Conservation (phyloP, 2,797 vertebrate genomes). For the Artibeus lituratus region DNA sequence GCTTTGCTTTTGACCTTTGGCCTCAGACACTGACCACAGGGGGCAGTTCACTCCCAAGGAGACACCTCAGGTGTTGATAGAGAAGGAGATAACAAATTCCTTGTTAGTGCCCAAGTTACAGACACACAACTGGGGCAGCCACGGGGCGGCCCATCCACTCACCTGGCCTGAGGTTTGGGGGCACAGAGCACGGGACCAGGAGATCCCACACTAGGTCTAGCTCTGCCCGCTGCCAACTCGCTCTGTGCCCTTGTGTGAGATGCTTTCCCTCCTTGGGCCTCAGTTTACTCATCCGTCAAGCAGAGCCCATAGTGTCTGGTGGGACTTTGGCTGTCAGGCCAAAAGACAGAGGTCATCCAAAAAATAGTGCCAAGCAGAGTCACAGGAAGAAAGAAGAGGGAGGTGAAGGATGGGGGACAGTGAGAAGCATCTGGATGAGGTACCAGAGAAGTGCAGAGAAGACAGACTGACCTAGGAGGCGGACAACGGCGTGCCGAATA, state of each 20-base stretch:
- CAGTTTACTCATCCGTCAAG: neutral
- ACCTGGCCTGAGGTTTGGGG: neutral
- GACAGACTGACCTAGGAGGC: conserved; percentile 31
- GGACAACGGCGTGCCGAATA: neutral
- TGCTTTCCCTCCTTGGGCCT: neutral
- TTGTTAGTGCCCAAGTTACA: neutral
- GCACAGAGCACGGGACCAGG: neutral
- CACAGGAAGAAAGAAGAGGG: neutral
- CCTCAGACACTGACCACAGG: neutral
- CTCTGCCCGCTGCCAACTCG: no score
- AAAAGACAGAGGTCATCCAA: neutral
- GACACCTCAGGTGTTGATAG: neutral
- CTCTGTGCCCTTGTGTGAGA: neutral
- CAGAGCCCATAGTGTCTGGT: accelerated
- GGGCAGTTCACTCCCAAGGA: accelerated
- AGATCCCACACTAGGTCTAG: neutral
- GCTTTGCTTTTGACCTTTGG: neutral
- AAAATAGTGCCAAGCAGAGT: neutral
- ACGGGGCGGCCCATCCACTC: accelerated
- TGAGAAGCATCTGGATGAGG: accelerated
- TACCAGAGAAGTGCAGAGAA: neutral
- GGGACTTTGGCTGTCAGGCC: neutral
- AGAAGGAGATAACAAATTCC: neutral
- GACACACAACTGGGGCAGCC: accelerated
- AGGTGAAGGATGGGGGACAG: neutral